Base-by-base conservation (phyloP, 2,113 vertebrate genomes). In the Dissostichus mawsoni region DNA sequence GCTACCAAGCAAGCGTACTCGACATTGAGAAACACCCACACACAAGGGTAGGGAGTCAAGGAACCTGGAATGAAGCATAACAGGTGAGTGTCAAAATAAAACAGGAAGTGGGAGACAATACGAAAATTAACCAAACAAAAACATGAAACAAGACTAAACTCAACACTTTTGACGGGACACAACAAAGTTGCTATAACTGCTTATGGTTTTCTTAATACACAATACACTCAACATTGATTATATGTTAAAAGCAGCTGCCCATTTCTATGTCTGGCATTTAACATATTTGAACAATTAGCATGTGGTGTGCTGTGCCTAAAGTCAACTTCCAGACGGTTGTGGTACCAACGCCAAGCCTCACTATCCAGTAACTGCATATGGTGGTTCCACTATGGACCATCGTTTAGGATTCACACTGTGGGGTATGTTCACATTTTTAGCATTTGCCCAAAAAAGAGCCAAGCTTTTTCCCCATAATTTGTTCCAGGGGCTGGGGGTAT, bases 251-350 rank as follows among this genome's bases (percentile, higher is more conserved):
- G 25, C 41, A 57, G 16, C 3, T 0, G 10, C 16, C 33, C 41
- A 20, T 33, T 41, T 64, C 44, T 74, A 9, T 45, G 11, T 62
- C 11, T 50, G 11, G 53, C 33, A 59, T 59, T 36, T 23, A 18
- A 53, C 9, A 73, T 45, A 64, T 69, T 76, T 51, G 69, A 73
- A 86, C 61, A 78, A 66, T 70, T 41, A 74, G 45, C 73, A 86
- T 71, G 25, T 25, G 25, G 25, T 25, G 25, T 25, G 25, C 2
- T 1, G 0, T 41, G 55, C 23, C 44, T 45, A 3, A 55, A 57
- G 59, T 62, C 10, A 69, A 47, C 66, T 82, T 69, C 25, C 62
- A 73, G 66, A 71, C 56, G 33, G 29, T 68, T 71, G 14, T 25
- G n/a, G 56, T 57, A 33, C 25, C 12, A n/a, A 18, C 65, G 56